A percentile compares a stretch with the other conserved stretches of the same genome.
phyloP scores from a whole-genome alignment of 2,888 invertebrate species.

The Acanthosoma haemorrhoidale region DNA sequence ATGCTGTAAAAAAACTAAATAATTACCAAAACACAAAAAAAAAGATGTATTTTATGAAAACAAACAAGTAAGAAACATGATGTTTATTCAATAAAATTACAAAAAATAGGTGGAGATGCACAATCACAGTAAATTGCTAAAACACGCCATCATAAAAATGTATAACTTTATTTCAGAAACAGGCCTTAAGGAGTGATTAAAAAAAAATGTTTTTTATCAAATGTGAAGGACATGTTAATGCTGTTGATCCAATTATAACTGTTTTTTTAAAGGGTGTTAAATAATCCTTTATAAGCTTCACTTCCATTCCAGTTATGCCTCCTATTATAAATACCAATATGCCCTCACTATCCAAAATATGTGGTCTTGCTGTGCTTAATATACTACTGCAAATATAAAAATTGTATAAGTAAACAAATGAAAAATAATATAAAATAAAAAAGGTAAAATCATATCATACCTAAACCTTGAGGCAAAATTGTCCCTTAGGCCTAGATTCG shows the following conservation, averaged over 20 bases:
- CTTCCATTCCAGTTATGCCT: constrained; percentile 61
- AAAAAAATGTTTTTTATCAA: constrained; percentile 36
- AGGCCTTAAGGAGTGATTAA: constrained; percentile 31
- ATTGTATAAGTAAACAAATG: not conserved
- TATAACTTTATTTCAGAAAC: too few relatives aligned
- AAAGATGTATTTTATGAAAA: too few relatives aligned
- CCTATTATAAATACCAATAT: constrained; percentile 62
- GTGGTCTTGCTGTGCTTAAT: constrained; percentile 54
- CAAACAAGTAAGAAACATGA: too few relatives aligned
- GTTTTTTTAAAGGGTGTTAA: constrained; percentile 39
- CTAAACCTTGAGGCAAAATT: constrained; percentile 57
- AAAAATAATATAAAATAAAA: not conserved
- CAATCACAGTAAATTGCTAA: too few relatives aligned
- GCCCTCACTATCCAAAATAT: constrained; percentile 56
- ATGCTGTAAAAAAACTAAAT: too few relatives aligned
- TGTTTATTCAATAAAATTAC: too few relatives aligned
- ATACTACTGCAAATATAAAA: constrained; percentile 53
- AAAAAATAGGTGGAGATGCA: too few relatives aligned
- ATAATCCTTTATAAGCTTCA: constrained; percentile 46
- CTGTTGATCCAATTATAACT: constrained; percentile 41
- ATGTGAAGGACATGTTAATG: constrained; percentile 39
- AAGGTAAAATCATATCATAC: constrained; percentile 47
- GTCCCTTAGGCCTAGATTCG: constrained; percentile 34
- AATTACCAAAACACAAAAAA: too few relatives aligned
- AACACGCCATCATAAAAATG: too few relatives aligned